Evolutionary conservation across 2,113 vertebrate species (phyloP).

Genomic region (Climacteris rufus): DNA sequence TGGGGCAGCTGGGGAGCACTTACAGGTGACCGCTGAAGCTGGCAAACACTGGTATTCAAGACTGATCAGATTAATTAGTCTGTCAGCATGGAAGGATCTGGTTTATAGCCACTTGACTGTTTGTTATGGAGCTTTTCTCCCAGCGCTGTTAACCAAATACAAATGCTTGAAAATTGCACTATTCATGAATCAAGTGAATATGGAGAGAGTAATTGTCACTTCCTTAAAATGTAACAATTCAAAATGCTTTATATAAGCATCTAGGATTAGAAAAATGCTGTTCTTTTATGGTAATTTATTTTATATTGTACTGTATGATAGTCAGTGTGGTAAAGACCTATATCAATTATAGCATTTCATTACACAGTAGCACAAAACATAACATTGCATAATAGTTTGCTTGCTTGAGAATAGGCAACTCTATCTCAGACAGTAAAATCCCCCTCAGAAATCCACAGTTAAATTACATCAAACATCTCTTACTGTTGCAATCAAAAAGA

Average conservation of each 20-base stretch:
- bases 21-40: background rate
- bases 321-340: conserved; percentile 20
- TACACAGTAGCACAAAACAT: conserved; percentile 34
- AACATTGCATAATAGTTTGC: background rate
- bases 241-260: conserved; percentile 35
- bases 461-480: conserved; percentile 25
- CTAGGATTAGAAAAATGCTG: conserved; percentile 44
- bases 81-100: conserved; percentile 39
- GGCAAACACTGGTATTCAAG: background rate
- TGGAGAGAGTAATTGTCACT: conserved; percentile 40
- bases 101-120: conserved; percentile 44
- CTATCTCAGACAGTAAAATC: background rate
- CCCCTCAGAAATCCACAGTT: background rate
- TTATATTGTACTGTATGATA: conserved; percentile 37
- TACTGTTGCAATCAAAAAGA: background rate
- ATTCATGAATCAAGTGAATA: conserved; percentile 47
- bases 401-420: background rate
- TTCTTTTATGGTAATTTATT: conserved; percentile 56
- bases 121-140: conserved; percentile 1
- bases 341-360: conserved; percentile 58
- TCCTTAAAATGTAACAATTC: conserved; percentile 35
- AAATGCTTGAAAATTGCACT: conserved; percentile 43
- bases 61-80: conserved; percentile 53
- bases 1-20: background rate
- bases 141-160: conserved; percentile 28